phyloP scores from a whole-genome alignment of 2,113 vertebrate species.

The Takifugu flavidus region DNA sequence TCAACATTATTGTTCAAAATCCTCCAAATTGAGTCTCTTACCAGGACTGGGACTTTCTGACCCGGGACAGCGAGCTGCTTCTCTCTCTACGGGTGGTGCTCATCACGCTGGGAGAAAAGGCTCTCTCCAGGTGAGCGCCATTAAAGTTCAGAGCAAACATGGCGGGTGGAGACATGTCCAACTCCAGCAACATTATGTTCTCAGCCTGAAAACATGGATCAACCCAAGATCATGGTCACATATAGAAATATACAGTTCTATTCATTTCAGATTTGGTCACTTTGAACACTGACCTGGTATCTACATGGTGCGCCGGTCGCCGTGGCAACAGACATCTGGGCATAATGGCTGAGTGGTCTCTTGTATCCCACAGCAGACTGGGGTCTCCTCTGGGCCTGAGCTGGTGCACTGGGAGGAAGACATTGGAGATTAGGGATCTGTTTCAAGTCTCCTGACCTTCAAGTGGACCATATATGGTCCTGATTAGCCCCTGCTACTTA shows the following conservation, averaged over 20 bases:
- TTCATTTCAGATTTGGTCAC: neutral
- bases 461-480: neutral
- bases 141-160: conserved; percentile 79
- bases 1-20: too few species aligned
- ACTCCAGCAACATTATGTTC: conserved; percentile 92
- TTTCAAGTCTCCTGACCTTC: neutral
- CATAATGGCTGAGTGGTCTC: conserved; percentile 92
- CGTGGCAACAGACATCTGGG: conserved; percentile 83
- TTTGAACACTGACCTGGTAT: conserved; percentile 81
- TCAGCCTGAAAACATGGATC: conserved; percentile 78
- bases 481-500: neutral
- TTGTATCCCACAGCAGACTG: conserved; percentile 91
- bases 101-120: conserved; percentile 54
- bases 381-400: conserved; percentile 83
- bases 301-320: conserved; percentile 84
- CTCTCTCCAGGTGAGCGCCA: conserved; percentile 74
- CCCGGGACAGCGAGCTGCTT: conserved; percentile 72
- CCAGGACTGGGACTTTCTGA: conserved; percentile 91
- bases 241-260: neutral
- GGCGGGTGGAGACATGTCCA: conserved; percentile 85
- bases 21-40: conserved; percentile 60
- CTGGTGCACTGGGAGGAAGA: conserved; percentile 60
- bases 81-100: conserved; percentile 72
- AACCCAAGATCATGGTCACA: neutral
- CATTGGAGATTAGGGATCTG: neutral